Conservation (phyloP, 2,888 invertebrate genomes). For the Drosophila lutescens region DNA sequence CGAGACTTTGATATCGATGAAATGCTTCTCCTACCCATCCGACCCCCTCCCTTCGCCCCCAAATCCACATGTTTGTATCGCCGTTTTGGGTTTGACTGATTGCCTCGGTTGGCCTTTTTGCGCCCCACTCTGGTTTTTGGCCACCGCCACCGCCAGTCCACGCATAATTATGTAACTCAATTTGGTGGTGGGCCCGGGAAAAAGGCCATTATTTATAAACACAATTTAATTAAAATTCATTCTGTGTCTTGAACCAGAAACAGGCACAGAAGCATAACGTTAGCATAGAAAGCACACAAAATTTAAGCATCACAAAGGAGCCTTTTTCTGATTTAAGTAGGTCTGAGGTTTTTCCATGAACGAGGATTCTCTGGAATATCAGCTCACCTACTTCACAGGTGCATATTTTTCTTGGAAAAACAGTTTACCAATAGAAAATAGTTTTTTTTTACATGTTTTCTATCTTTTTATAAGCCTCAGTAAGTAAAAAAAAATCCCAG, state of each 20-base stretch:
- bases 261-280: slow-evolving; percentile 28
- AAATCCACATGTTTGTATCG: slow-evolving; percentile 14
- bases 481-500: no score
- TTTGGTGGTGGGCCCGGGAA: slow-evolving; percentile 38
- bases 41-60: neutral
- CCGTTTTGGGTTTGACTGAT: slow-evolving; percentile 38
- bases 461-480: no score
- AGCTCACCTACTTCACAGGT: neutral
- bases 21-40: slow-evolving; percentile 23
- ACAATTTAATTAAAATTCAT: slow-evolving; percentile 65
- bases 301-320: neutral
- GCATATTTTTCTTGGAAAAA: no score
- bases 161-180: slow-evolving; percentile 71
- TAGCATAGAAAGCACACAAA: slow-evolving; percentile 20
- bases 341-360: neutral
- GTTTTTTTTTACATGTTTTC: no score
- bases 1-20: slow-evolving; percentile 55
- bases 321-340: neutral
- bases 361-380: neutral
- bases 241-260: slow-evolving; percentile 33
- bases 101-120: slow-evolving; percentile 22
- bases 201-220: slow-evolving; percentile 60
- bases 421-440: no score
- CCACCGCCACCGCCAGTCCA: slow-evolving; percentile 33
- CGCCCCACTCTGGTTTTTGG: slow-evolving; percentile 17